Evolutionary conservation across 2,888 invertebrate genomes (phyloP).

Genomic region (Drosophila phalerata): DNA sequence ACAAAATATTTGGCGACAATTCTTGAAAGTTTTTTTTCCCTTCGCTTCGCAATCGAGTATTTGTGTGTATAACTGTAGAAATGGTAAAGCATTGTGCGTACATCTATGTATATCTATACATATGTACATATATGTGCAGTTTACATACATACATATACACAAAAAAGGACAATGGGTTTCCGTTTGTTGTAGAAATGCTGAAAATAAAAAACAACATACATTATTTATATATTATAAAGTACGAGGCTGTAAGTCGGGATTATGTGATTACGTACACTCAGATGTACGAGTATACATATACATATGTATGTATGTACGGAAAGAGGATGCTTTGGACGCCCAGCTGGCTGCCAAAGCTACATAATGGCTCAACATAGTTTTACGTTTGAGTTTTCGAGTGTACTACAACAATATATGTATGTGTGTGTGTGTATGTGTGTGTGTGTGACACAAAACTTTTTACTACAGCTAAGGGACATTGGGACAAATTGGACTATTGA

Average conservation of each 20-base stretch:
- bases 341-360: conserved; percentile 67
- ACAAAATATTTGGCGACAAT: conserved; percentile 38
- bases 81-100: conserved; percentile 61
- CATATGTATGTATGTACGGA: conserved; percentile 3
- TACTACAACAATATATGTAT: conserved; percentile 7
- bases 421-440: conserved; percentile 9
- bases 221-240: conserved; percentile 30
- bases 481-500: background rate
- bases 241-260: conserved; percentile 45
- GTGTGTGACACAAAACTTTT: conserved; percentile 6
- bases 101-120: conserved; percentile 36
- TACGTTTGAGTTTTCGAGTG: conserved; percentile 51
- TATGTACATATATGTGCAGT: conserved; percentile 14
- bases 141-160: conserved; percentile 23
- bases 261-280: conserved; percentile 60
- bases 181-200: conserved; percentile 6
- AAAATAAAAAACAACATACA: conserved; percentile 25
- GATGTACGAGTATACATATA: background rate
- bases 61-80: conserved; percentile 83
- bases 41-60: conserved; percentile 42
- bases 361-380: conserved; percentile 53
- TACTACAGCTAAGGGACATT: background rate
- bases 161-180: conserved; percentile 19
- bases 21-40: conserved; percentile 52
- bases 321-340: conserved; percentile 40